Base-by-base conservation (phyloP, 1,140 invertebrate genomes). In the Drosophila malerkotliana region DNA sequence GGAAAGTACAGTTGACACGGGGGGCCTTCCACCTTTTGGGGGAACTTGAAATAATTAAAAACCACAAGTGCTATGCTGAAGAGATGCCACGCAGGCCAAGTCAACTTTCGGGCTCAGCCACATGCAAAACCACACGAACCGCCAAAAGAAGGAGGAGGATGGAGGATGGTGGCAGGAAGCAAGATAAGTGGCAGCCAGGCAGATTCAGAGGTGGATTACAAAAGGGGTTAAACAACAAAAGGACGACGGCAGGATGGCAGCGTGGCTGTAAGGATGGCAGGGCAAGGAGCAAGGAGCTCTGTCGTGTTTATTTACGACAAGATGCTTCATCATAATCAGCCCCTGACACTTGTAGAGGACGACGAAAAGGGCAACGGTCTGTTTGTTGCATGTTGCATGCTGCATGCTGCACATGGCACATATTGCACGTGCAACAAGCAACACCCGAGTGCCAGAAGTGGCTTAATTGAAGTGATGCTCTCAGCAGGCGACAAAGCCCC, bases 311-410 rank as follows among this genome's bases (percentile, higher is more conserved):
- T 85, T 85, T 85, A 85, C 77, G 82, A 87, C 78, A 87, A 78
- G 78, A 85, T 81, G 78, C 82, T 87, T 85, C 78, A 81, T 85
- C 75, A 85, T 85, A 87, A 85, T 85, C 82, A 85, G 82, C 71
- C 59, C 55, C 74, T 64, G 82, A 81, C 78, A 87, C 82, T 87
- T 87, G 82, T 77, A 64, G 64, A 64, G 77, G 73, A 55, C 26
- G 30, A 24, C 49, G 45, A 52, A 69, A 71, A 77, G 47, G 56
- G 45, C 49, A 59, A 67, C 21, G 55, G 48, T 21, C 6, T 47
- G 24, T 53, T 39, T 24, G 60, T 30, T 28, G 58, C 34, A 72
- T 39, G 44, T 45, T 55, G 72, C 60, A 63, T 41, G 67, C 39
- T 60, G 54, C 60, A 61, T 30, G 44, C 30, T 48, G 47, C 59